Base-by-base conservation (phyloP, 2,113 vertebrate genomes). In the Telmatochromis bifrenatus region DNA sequence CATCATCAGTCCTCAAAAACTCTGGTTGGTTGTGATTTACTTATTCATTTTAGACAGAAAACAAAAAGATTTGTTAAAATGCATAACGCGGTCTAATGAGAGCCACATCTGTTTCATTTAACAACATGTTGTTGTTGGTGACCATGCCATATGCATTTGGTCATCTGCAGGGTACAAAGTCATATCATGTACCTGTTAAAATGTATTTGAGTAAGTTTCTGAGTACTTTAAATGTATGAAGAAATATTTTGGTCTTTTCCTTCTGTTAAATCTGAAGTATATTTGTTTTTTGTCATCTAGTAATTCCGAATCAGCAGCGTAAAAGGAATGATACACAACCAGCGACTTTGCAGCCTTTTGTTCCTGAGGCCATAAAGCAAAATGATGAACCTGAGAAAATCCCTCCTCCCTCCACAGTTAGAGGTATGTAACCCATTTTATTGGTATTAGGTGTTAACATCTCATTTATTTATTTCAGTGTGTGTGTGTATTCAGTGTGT, bases 311-410 rank as follows among this genome's bases (percentile, higher is more conserved):
- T 60, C 91, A 86, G 15, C 85, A 49, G 45, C 62, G 23, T 5
- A 93, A 15, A 90, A 94, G 83, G 87, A 94, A 90, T 7, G 62
- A 89, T 70, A 21, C 62, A 3, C 95, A 92, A 86, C 65, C 81
- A n/a, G 26, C 85, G 1, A 70, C 53, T 5, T 15, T 82, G 2
- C 79, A 87, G 45, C 54, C 84, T 23, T 88, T 79, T 33, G 39
- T 82, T 19, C 39, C 33, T 3, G 93, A 96, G 42, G 77, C 88
- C 1, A 8, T 79, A 6, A 93, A 93, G 31, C 95, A 96, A 87
- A 96, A 94, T 5, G 88, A 92, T 21, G 95, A 95, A 55, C 87
- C 89, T 1, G 90, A 89, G 35, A 91, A 49, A 54, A 89, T 79
- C 75, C 86, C 88, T 49, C 56, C 86, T 47, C 87, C 49, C 2